Base-by-base conservation (phyloP, 1,140 invertebrate species). In the Eurosta solidaginis region DNA sequence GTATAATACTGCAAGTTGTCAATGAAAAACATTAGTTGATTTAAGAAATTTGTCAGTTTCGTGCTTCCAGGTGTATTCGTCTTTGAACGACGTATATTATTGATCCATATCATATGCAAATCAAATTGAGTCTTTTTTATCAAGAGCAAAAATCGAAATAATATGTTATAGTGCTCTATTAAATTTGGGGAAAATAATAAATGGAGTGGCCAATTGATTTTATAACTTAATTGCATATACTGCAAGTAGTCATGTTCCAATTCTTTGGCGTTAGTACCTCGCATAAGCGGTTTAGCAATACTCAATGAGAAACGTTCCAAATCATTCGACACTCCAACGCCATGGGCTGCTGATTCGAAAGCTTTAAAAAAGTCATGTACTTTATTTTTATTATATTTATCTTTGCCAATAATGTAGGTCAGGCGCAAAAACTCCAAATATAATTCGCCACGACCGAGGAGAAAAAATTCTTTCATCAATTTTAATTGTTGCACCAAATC, bases 91-190 rank as follows among this genome's bases (percentile, higher is more conserved):
- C 81, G 81, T 33, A 80, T 84, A 63, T 86, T 83, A 22, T 90
- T 85, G 1, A 88, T 90, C 95, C 95, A 97, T 2, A 95, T 89
- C 74, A 92, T 91, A 84, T 95, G 94, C 20, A 97, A 88, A 83
- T 95, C 92, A 52, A 95, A 93, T 88, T 97, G 95, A 0, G 93
- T 93, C 82, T 94, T 93, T 82, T 94, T 93, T 0, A 97, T 91
- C 22, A 92, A 88, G 63, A 97, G 83, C 44, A 97, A 88, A 86
- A 96, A 95, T 54, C 92, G 88, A 88, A 97, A 97, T 78, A 97
- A 89, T 75, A 90, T 91, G 87, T 96, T 96, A 81, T 97, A 97
- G 82, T 94, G 92, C 52, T 92, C 91, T 1, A 97, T 88, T 3
- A 93, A 91, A 81, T 91, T 91, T 5, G 94, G 93, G 47, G 93